Evolutionary conservation across 35 echinoderm and acorn worm genomes (phyloP), one percentile per base, ranked within the genome.

Genomic region (Eucidaris tribuloides): DNA sequence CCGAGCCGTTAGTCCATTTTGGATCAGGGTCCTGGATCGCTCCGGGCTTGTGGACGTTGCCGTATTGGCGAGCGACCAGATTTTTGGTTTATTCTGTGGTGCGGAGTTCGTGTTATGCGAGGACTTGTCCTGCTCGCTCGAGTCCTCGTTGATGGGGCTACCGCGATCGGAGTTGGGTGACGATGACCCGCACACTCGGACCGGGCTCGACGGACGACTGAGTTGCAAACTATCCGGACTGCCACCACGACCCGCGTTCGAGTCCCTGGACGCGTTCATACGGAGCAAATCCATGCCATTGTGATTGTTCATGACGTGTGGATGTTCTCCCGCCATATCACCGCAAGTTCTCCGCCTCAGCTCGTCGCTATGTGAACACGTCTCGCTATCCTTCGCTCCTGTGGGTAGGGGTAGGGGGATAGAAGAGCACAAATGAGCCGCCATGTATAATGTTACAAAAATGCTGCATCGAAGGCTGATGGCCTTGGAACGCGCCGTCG

Each of bases 21-120:
- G 68, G 33, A 80, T 46, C 42, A 71, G 58, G 44, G 81, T 71
- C 39, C 82, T 84, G 52, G 79, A 22, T 2, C 78, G 52, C 65
- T 89, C 89, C 17, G 85, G 81, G 25, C 66, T 89, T 56, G 82
- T 92, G 22, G 96, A 92, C 19, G 89, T 97, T 31, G 96, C 90
- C 0, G 96, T 99, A 42, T 92, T 86, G 6, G 96, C 96, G 70
- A 99, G 45, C n/a, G 96, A 99, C 96, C 96, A 99, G 57, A 99
- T 99, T 78, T 99, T 99, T 5, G 96, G 96, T 78, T 99, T 99
- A 19, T 74, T 74, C 30, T 74, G 68, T 24, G 68, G 68, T 5
- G 44, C 68, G 44, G 68, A 74, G 68, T 74, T 74, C 65, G 62
- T 48, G 55, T 32, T 55, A 42, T 23, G 23, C 68, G 68, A 74